These are phyloP conservation scores for Eremophila alpestris DNA, from an alignment of 2,797 vertebrate species.

Conservation along the genomic window DNA sequence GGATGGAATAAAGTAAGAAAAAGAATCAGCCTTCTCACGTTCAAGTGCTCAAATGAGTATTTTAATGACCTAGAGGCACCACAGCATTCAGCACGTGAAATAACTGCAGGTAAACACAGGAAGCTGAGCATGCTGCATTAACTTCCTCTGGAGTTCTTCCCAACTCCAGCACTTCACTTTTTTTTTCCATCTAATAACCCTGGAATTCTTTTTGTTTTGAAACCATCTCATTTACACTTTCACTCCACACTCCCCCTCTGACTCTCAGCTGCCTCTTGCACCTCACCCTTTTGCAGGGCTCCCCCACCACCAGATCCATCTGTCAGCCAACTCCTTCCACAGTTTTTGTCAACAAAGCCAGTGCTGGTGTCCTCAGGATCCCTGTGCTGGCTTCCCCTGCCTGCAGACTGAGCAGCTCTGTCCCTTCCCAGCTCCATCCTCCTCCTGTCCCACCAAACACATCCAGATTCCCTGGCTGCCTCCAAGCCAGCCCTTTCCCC, in stretches of 20 bases:
- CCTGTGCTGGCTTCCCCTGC: background rate
- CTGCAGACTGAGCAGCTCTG: background rate
- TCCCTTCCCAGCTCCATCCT: background rate
- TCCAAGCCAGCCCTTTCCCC: background rate
- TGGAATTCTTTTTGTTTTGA: background rate
- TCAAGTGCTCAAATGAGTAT: background rate
- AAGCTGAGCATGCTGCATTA: background rate
- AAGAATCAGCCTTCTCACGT: background rate
- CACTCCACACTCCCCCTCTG: background rate
- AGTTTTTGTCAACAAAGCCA: background rate
- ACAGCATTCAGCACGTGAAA: background rate
- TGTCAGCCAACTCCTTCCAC: background rate
- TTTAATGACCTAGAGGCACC: background rate
- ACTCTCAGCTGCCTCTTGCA: background rate
- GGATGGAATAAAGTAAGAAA: background rate
- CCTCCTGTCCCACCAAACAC: background rate
- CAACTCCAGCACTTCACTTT: background rate
- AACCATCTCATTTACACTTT: background rate
- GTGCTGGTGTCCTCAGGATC: background rate
- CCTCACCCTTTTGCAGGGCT: background rate
- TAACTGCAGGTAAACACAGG: background rate
- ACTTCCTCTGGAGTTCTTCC: background rate
- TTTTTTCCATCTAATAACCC: background rate
- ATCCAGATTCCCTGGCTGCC: fast-evolving
- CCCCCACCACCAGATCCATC: background rate